Percentiles rank a stretch among this genome's conserved stretches.
Conservation (phyloP, 1,140 invertebrate genomes). For the Neotoxoptera formosana region DNA sequence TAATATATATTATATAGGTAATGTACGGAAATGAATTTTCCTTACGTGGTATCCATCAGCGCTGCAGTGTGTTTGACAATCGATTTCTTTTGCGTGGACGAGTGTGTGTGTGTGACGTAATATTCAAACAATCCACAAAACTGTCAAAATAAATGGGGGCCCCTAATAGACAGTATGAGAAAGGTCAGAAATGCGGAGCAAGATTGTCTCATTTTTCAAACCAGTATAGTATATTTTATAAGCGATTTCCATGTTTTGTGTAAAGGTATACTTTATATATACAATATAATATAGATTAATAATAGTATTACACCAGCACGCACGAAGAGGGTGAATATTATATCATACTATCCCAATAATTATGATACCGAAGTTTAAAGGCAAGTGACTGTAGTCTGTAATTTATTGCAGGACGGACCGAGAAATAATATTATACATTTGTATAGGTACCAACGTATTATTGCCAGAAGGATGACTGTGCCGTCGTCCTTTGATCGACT, state of each 20-base stretch:
- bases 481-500: not conserved
- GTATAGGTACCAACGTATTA: not conserved
- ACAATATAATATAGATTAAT: not conserved
- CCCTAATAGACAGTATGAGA: not conserved
- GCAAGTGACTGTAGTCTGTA: not conserved
- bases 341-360: not conserved
- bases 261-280: not conserved
- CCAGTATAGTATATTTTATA: not conserved
- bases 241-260: not conserved
- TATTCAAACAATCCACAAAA: not conserved
- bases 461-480: not conserved
- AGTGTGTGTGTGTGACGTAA: not conserved
- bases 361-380: not conserved
- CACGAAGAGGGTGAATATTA: not conserved
- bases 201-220: conserved; percentile 18
- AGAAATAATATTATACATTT: not conserved
- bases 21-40: not conserved
- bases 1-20: not conserved
- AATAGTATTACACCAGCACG: not conserved
- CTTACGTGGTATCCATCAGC: not conserved
- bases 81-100: not conserved
- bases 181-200: not conserved
- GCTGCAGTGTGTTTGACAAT: not conserved
- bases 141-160: conserved; percentile 2
- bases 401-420: not conserved